Conservation (phyloP, 2,797 vertebrate species). For the Iguana delicatissima region DNA sequence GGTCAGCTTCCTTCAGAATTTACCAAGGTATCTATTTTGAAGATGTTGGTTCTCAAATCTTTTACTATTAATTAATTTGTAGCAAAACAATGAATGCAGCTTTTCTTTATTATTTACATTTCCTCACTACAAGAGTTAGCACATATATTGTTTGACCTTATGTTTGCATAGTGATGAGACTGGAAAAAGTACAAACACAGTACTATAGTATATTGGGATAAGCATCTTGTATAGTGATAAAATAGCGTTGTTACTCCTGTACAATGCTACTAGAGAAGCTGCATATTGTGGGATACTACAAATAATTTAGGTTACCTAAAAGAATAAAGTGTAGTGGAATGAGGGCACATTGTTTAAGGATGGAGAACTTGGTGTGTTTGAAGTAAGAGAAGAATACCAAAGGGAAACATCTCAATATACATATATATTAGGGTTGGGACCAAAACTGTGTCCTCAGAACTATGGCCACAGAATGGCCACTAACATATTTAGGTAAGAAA, state of each 20-base stretch:
- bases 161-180: too few species aligned
- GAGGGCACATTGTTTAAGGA: background rate
- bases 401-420: background rate
- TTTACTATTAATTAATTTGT: constrained; percentile 12
- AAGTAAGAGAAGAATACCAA: background rate
- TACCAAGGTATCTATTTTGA: constrained; percentile 86
- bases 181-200: background rate
- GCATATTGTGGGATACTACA: background rate
- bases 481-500: background rate
- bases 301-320: background rate
- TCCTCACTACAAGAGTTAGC: background rate
- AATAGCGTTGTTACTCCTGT: background rate
- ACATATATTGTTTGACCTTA: background rate
- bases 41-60: constrained; percentile 16
- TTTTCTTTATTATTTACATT: background rate
- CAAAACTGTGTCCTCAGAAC: background rate
- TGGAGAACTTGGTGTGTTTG: background rate
- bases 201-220: background rate
- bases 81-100: constrained; percentile 21
- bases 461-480: background rate
- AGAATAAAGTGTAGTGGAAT: background rate
- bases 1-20: constrained; percentile 92
- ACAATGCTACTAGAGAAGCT: background rate
- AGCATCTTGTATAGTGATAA: background rate
- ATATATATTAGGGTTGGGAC: background rate